Percentiles rank a stretch among this genome's conserved stretches.
Evolutionary conservation across 1,140 invertebrate genomes (phyloP).

Genomic region (Zaprionus capensis): DNA sequence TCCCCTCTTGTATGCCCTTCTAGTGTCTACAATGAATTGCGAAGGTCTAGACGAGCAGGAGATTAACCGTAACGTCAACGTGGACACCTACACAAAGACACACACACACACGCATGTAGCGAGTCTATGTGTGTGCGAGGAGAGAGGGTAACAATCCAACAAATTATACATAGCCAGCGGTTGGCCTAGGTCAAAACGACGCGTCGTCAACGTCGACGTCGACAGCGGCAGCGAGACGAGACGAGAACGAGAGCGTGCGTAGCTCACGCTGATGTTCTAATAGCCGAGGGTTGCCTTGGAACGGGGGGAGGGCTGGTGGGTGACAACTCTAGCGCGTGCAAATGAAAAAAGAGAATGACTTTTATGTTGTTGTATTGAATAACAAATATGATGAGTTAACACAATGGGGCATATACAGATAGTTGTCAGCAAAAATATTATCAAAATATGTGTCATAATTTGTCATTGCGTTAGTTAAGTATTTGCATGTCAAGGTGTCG

Average conservation of each 20-base stretch:
- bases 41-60: slow-evolving; percentile 65
- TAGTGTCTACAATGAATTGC: slow-evolving; percentile 45
- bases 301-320: too few species aligned
- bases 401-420: neutral
- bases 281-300: slow-evolving; percentile 5
- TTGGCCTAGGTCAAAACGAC: slow-evolving; percentile 77
- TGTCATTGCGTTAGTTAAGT: slow-evolving; percentile 31
- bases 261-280: slow-evolving; percentile 22
- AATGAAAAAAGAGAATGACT: slow-evolving; percentile 42
- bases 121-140: slow-evolving; percentile 5
- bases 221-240: neutral
- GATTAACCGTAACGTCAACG: slow-evolving; percentile 46
- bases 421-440: slow-evolving; percentile 18
- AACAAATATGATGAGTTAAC: slow-evolving; percentile 29
- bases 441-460: slow-evolving; percentile 44
- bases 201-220: slow-evolving; percentile 25
- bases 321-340: slow-evolving; percentile 47
- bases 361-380: slow-evolving; percentile 14
- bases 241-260: slow-evolving; percentile 18
- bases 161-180: slow-evolving; percentile 43
- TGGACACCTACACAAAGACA: slow-evolving; percentile 34
- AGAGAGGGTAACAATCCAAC: slow-evolving; percentile 18
- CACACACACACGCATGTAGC: slow-evolving; percentile 38
- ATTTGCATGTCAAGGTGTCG: slow-evolving; percentile 40
- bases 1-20: slow-evolving; percentile 1